Conservation (phyloP, 2,113 vertebrate genomes). For the Cepphus grylle region DNA sequence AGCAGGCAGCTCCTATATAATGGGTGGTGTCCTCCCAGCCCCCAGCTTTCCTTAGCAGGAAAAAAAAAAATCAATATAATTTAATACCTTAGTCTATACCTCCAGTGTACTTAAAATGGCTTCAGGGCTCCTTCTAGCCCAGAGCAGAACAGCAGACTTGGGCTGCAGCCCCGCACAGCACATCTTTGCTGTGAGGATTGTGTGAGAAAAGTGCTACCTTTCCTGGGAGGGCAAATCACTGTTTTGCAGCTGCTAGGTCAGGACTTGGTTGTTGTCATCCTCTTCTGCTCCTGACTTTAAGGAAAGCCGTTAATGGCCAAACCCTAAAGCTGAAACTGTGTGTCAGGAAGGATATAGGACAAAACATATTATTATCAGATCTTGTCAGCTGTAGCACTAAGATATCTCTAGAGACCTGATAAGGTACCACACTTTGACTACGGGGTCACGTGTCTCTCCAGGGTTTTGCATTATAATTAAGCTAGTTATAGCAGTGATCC, state of each 20-base stretch:
- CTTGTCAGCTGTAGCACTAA: not conserved
- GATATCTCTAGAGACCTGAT: not conserved
- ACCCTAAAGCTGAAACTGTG: not conserved
- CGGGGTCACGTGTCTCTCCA: too few relatives aligned
- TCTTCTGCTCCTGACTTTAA: not conserved
- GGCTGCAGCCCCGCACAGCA: not conserved
- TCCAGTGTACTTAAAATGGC: not conserved
- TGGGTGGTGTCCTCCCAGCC: not conserved
- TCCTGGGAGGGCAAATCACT: not conserved
- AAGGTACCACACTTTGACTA: not conserved
- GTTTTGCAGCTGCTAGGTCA: not conserved
- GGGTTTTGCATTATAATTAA: not conserved
- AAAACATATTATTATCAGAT: not conserved
- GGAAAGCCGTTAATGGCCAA: not conserved
- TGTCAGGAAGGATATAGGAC: not conserved
- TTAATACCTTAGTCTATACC: not conserved
- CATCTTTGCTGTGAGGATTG: not conserved
- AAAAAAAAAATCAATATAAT: not conserved
- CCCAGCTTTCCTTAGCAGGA: not conserved
- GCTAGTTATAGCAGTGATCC: not conserved
- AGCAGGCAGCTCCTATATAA: not conserved
- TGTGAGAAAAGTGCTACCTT: not conserved
- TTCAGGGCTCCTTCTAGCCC: not conserved
- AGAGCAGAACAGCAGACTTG: not conserved
- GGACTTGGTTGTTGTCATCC: not conserved